A percentile compares a stretch with the other conserved stretches of the same genome.
phyloP scores from a whole-genome alignment of 2,113 vertebrate species.

The Zapus hudsonius region DNA sequence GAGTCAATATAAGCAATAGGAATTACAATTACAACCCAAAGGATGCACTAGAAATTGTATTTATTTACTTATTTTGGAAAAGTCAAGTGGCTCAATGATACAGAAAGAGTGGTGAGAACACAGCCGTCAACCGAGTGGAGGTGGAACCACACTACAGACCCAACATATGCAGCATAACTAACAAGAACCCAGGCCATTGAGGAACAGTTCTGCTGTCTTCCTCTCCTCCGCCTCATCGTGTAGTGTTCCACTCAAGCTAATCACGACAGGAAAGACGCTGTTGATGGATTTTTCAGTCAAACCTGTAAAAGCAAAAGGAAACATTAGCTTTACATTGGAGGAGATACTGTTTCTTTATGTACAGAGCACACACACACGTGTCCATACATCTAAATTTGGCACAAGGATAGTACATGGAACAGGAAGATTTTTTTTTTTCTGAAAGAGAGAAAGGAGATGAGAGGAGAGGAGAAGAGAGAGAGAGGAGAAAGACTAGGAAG shows the following conservation, averaged over 20 bases:
- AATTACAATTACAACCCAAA: slow-evolving; percentile 38
- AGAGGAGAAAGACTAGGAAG: no score
- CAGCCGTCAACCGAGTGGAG: background rate
- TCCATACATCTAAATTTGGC: background rate
- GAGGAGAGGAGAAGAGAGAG: no score
- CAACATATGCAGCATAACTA: background rate
- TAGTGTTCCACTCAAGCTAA: background rate
- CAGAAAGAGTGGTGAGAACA: background rate
- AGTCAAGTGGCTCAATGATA: background rate
- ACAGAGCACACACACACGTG: background rate
- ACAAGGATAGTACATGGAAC: background rate
- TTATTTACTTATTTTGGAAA: slow-evolving; percentile 62
- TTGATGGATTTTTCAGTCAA: slow-evolving; percentile 16
- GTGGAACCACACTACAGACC: background rate
- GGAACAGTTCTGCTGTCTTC: background rate
- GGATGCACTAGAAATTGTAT: slow-evolving; percentile 37
- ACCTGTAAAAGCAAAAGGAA: slow-evolving; percentile 40
- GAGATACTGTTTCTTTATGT: background rate
- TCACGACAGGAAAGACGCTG: background rate
- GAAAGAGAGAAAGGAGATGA: no score
- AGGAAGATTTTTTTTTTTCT: no score
- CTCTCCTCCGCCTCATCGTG: background rate
- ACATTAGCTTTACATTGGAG: background rate
- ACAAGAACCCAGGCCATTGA: background rate
- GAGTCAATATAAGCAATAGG: background rate